Base-by-base conservation (phyloP, 2,888 invertebrate genomes). In the Synergus itoensis region DNA sequence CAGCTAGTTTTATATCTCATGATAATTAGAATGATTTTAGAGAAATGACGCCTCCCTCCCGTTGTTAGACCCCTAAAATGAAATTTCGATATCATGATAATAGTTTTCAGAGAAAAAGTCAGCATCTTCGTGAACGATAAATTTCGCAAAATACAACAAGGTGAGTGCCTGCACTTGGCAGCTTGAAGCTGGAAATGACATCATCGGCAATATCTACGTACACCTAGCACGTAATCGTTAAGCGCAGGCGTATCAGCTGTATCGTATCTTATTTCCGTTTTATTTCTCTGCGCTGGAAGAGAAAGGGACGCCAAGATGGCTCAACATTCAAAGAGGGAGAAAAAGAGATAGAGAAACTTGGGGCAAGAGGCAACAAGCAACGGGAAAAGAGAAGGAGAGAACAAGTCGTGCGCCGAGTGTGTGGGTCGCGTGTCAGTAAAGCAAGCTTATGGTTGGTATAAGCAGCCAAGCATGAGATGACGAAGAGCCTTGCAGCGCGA, bases 181-280 rank as follows among this genome's bases (percentile, higher is more conserved):
- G 82, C 85, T 87, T 87, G 87, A 88, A 88, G 87, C 87, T 89
- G 88, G 87, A 85, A 89, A 90, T 91, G 91, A 92, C 90, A 91
- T 91, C 91, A 91, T 89, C 88, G 86, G 84, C 89, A 85, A 89
- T 88, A 87, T 87, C 83, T 81, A 75, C 85, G 77, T 88, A 86
- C 89, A 89, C 88, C 90, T 90, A 89, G 87, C 87, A 88, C 87
- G 89, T 89, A 90, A 91, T 89, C 89, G 87, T 79, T 84, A 87
- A 81, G 84, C 87, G 87, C 88, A 88, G 90, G 90, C 90, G 89
- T 91, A 92, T 91, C 91, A 89, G 90, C 88, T 87, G 89, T 86
- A 88, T 88, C 89, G 88, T 90, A 91, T 91, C 90, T 91, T 91
- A 91, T 91, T 90, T 89, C 89, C 88, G 88, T 88, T 88, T 87